These are phyloP conservation scores for Zeugodacus cucurbitae DNA, from an alignment of 1,140 invertebrate genomes.

Conservation along the genomic window DNA sequence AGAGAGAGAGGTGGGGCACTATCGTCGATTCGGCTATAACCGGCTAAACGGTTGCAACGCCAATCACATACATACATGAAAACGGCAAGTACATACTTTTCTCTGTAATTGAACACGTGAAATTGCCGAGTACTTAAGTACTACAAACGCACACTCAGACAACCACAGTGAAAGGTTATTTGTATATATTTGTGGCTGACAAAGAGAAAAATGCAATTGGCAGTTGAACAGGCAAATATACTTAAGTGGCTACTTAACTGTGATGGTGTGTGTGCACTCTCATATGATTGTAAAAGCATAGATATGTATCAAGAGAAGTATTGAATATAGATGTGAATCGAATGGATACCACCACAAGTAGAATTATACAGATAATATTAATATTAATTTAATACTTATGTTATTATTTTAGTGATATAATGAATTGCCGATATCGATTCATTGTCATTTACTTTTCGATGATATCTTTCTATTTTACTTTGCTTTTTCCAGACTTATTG, in stretches of 20 bases:
- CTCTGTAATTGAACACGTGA: background rate
- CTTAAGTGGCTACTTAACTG: background rate
- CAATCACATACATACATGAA: no score
- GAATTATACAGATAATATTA: no score
- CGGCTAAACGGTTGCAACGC: no score
- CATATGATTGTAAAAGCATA: background rate
- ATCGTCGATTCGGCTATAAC: no score
- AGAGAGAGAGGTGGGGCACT: no score
- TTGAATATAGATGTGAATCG: background rate
- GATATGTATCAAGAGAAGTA: background rate
- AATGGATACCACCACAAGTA: no score
- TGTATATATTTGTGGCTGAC: background rate
- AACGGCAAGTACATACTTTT: background rate
- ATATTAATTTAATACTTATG: no score
- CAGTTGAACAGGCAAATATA: slow-evolving; percentile 23
- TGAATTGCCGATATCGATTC: no score
- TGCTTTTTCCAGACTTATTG: no score
- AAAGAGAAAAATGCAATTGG: background rate
- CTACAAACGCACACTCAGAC: background rate
- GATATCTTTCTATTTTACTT: no score
- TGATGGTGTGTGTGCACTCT: background rate
- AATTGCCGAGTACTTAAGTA: background rate
- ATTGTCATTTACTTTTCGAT: no score
- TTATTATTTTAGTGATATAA: no score
- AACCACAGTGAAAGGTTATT: background rate